Conservation (phyloP, 1,140 invertebrate species). For the Pseudachorutes palmiensis region DNA sequence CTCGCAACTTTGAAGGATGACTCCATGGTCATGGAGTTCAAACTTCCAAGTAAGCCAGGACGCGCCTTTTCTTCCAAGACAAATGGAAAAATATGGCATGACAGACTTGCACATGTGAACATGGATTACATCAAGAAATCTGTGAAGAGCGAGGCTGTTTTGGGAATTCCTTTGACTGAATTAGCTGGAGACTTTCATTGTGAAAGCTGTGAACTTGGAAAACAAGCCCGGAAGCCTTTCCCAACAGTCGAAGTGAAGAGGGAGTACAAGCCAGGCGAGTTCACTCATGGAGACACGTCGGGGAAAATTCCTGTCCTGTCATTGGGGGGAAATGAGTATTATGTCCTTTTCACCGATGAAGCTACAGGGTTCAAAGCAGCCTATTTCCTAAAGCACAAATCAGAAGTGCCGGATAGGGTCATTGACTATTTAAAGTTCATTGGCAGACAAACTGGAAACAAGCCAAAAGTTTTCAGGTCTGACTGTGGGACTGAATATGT, state of each 20-base stretch:
- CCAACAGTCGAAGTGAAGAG: slow-evolving; percentile 19
- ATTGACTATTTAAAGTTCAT: slow-evolving; percentile 42
- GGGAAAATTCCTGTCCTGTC: slow-evolving; percentile 44
- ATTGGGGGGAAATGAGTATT: slow-evolving; percentile 40
- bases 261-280: slow-evolving; percentile 27
- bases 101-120: slow-evolving; percentile 17
- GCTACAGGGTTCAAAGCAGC: slow-evolving; percentile 40
- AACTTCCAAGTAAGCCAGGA: neutral
- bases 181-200: slow-evolving; percentile 27
- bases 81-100: slow-evolving; percentile 16
- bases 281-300: slow-evolving; percentile 43
- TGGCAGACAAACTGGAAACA: slow-evolving; percentile 40
- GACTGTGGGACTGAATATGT: slow-evolving; percentile 45
- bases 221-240: slow-evolving; percentile 35
- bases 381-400: slow-evolving; percentile 44
- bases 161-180: neutral
- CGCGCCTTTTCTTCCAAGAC: neutral
- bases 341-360: slow-evolving; percentile 44
- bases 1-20: neutral
- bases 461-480: slow-evolving; percentile 41
- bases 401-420: slow-evolving; percentile 41
- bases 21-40: slow-evolving; percentile 19
- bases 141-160: slow-evolving; percentile 7
- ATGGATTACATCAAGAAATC: slow-evolving; percentile 15
- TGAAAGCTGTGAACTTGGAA: slow-evolving; percentile 39